Conservation (phyloP, 1,140 invertebrate species). For the Lutraria rhynchaena region DNA sequence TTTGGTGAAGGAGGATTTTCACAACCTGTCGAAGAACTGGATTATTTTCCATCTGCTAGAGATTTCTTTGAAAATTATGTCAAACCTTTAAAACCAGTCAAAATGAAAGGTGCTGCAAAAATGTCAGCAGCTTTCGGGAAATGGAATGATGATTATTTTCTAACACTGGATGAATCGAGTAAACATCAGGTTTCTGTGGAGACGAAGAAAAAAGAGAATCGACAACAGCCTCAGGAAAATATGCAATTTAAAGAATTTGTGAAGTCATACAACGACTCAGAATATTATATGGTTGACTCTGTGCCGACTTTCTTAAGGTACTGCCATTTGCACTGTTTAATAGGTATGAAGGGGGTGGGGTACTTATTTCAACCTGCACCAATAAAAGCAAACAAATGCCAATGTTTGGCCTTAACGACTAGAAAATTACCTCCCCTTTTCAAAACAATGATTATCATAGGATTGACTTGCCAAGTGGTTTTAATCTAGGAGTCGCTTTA, state of each 20-base stretch:
- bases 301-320: conserved; percentile 77
- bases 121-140: conserved; percentile 71
- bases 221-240: conserved; percentile 59
- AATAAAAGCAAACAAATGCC: no score
- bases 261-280: conserved; percentile 73
- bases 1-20: conserved; percentile 72
- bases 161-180: conserved; percentile 60
- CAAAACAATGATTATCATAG: no score
- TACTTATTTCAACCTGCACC: no score
- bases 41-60: conserved; percentile 67
- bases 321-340: conserved; percentile 29
- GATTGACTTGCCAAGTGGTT: no score
- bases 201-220: conserved; percentile 78
- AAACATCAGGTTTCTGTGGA: conserved; percentile 72
- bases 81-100: conserved; percentile 66
- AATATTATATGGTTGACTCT: conserved; percentile 79
- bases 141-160: conserved; percentile 80
- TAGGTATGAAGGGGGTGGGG: no score
- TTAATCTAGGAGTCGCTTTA: no score
- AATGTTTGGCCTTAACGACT: no score
- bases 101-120: conserved; percentile 74
- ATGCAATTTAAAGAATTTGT: conserved; percentile 79
- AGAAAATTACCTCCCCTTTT: no score
- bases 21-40: conserved; percentile 67
- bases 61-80: conserved; percentile 76